A percentile compares a stretch with the other conserved stretches of the same genome.
phyloP scores from a whole-genome alignment of 2,113 vertebrate species.

The Eudorcas thomsonii region DNA sequence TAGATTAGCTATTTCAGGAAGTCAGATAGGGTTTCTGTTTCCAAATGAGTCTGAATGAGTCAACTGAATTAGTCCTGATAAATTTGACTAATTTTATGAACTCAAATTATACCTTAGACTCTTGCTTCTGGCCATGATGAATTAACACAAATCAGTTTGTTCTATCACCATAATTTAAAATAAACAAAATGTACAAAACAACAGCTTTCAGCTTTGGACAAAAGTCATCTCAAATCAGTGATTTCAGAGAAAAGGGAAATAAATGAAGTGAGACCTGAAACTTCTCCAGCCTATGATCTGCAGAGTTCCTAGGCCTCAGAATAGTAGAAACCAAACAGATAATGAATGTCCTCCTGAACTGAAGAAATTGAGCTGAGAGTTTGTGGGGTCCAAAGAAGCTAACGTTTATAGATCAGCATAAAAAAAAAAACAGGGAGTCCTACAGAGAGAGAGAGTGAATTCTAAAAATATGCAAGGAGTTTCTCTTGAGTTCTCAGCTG shows the following conservation, averaged over 20 bases:
- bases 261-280: not conserved
- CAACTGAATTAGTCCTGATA: not conserved
- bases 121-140: not conserved
- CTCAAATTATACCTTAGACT: not conserved
- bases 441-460: not conserved
- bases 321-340: not conserved
- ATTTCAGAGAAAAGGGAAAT: not conserved
- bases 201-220: not conserved
- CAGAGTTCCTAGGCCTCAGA: not conserved
- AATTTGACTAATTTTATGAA: not conserved
- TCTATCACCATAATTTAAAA: not conserved
- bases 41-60: not conserved
- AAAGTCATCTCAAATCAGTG: not conserved
- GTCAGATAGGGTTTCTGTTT: not conserved
- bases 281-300: not conserved
- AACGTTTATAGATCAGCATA: not conserved
- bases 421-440: too few species aligned
- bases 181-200: not conserved
- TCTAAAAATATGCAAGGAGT: not conserved
- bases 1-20: not conserved
- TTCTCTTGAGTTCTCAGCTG: not conserved
- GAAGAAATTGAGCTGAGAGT: not conserved
- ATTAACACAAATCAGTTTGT: not conserved
- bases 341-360: not conserved
- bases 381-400: not conserved